These are phyloP conservation scores for Scolanthus callimorphus DNA, from an alignment of 92 coral and sea anemone genomes.

Conservation along the genomic window DNA sequence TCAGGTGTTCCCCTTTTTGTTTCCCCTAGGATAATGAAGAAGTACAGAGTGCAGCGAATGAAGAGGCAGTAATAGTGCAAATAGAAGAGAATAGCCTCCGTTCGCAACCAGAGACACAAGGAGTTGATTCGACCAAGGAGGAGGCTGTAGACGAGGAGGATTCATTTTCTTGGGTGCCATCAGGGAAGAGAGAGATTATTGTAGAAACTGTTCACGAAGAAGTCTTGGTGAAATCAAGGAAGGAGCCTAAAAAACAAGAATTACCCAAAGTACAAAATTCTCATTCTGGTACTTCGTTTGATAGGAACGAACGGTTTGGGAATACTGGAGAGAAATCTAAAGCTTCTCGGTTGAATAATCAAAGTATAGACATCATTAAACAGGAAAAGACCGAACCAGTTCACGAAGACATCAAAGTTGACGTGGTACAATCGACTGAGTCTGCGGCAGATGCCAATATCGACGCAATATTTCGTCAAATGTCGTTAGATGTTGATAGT, in stretches of 20 bases:
- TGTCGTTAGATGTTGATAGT: slow-evolving; percentile 8
- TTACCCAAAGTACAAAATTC: not conserved
- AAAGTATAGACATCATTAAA: not conserved
- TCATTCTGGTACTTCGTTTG: not conserved
- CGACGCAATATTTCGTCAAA: slow-evolving; percentile 11
- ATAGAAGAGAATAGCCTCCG: no score
- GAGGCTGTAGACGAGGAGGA: no score
- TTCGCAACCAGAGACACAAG: no score
- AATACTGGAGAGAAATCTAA: slow-evolving; percentile 10
- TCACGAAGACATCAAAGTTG: slow-evolving; percentile 11
- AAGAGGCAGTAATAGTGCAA: no score
- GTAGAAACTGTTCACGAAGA: slow-evolving; percentile 18
- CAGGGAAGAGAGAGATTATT: slow-evolving; percentile 15
- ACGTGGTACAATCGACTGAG: slow-evolving; percentile 6
- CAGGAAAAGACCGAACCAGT: not conserved
- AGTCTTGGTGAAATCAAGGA: slow-evolving; percentile 7
- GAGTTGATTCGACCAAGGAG: no score
- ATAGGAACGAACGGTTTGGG: not conserved
- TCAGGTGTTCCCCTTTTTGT: no score
- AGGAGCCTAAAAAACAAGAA: not conserved
- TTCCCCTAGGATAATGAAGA: no score
- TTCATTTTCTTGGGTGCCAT: slow-evolving; percentile 35
- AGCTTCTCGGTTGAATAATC: slow-evolving; percentile 3
- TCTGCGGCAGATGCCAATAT: slow-evolving; percentile 16
- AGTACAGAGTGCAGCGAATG: no score